These are phyloP conservation scores for Ips nitidus DNA, from an alignment of 1,140 invertebrate genomes.

Conservation along the genomic window DNA sequence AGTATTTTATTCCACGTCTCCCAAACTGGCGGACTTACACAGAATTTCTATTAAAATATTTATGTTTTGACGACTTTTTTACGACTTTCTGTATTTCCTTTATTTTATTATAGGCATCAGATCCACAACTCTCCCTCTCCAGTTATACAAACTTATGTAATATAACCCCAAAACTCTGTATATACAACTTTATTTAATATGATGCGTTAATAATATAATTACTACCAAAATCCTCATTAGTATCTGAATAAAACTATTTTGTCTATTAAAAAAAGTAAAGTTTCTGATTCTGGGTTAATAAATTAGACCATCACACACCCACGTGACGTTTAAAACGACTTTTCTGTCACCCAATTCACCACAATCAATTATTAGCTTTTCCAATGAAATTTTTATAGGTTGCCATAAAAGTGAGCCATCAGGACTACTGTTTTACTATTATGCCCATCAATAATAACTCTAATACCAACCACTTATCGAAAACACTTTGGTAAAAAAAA, in stretches of 20 bases:
- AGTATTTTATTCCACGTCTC: background rate
- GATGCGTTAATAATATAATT: too few species aligned
- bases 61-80: constrained; percentile 22
- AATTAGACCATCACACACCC: background rate
- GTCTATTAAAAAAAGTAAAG: too few species aligned
- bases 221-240: too few species aligned
- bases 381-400: constrained; percentile 19
- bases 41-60: constrained; percentile 15
- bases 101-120: constrained; percentile 6
- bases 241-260: too few species aligned
- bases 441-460: constrained; percentile 29
- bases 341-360: background rate
- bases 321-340: too few species aligned
- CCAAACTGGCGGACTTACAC: background rate
- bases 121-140: too few species aligned
- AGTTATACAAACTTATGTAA: too few species aligned
- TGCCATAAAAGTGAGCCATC: constrained; percentile 19
- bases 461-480: constrained; percentile 35
- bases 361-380: constrained; percentile 9
- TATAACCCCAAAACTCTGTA: too few species aligned
- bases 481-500: constrained; percentile 35
- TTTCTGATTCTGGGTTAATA: too few species aligned
- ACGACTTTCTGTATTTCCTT: constrained; percentile 12
- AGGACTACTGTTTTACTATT: constrained; percentile 25
- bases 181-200: too few species aligned